phyloP scores from a whole-genome alignment of 2,113 vertebrate genomes.

The Halichoeres trimaculatus region DNA sequence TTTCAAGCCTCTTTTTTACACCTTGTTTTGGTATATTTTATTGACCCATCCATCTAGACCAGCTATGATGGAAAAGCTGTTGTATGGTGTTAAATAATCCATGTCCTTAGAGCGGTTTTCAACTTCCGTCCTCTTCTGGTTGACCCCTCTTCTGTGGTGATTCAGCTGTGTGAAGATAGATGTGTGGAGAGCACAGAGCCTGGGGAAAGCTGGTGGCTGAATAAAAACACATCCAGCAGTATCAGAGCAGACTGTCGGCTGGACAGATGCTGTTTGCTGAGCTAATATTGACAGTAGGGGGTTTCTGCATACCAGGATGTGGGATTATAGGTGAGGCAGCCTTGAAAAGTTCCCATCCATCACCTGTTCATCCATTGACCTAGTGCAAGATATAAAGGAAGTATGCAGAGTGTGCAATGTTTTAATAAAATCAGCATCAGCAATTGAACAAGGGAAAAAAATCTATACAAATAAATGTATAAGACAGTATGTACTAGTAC shows the following conservation, averaged over 20 bases:
- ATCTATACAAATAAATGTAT: no score
- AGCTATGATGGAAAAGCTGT: neutral
- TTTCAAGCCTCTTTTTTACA: neutral
- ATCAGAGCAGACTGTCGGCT: slow-evolving; percentile 19
- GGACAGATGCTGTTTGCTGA: slow-evolving; percentile 62
- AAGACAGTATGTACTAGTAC: neutral
- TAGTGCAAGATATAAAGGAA: neutral
- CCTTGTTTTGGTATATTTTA: no score
- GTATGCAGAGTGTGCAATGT: neutral
- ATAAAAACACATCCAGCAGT: slow-evolving; percentile 32
- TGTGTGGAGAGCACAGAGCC: slow-evolving; percentile 1
- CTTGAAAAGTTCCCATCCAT: slow-evolving; percentile 27
- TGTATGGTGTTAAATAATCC: slow-evolving; percentile 16
- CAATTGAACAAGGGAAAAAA: neutral
- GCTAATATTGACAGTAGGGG: slow-evolving; percentile 67
- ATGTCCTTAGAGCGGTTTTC: slow-evolving; percentile 6
- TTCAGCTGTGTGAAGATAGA: slow-evolving; percentile 2
- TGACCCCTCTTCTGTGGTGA: neutral
- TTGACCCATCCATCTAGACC: neutral
- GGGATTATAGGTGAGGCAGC: slow-evolving; percentile 25
- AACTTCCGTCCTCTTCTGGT: slow-evolving; percentile 11
- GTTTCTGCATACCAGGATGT: slow-evolving; percentile 55
- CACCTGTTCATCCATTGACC: slow-evolving; percentile 35
- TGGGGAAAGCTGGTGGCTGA: slow-evolving; percentile 19
- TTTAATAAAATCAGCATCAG: neutral